Evolutionary conservation across 2,888 invertebrate species (phyloP).

Genomic region (Steinernema hermaphroditum): DNA sequence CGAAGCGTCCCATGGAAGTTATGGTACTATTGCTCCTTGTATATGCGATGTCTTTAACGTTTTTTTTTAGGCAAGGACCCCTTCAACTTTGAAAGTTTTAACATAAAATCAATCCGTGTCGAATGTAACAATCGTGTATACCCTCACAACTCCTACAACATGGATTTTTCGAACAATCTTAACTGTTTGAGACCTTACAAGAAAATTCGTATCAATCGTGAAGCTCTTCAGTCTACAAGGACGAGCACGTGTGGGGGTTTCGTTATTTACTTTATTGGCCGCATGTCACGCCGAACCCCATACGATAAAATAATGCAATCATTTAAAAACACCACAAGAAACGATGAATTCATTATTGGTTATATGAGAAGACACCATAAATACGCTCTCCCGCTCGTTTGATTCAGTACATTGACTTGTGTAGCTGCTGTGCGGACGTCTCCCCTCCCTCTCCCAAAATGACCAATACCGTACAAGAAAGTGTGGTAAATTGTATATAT

Average conservation of each 20-base stretch:
- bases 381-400: background rate
- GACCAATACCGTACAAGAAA: background rate
- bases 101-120: background rate
- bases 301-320: background rate
- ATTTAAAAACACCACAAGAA: background rate
- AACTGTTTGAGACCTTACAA: background rate
- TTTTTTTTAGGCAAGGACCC: background rate
- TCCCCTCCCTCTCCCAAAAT: background rate
- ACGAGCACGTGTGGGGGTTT: background rate
- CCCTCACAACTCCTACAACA: background rate
- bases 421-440: background rate
- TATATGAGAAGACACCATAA: background rate
- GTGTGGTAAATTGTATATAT: background rate
- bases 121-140: background rate
- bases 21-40: too few species aligned
- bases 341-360: background rate
- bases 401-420: background rate
- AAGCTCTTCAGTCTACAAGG: background rate
- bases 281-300: background rate
- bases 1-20: background rate
- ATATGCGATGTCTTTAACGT: too few species aligned
- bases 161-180: background rate
- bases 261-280: background rate
- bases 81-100: background rate
- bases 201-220: background rate